Percentiles rank a stretch among this genome's conserved stretches.
These are phyloP conservation scores for Drosophila kikkawai DNA, from an alignment of 1,140 invertebrate species.

Conservation along the genomic window DNA sequence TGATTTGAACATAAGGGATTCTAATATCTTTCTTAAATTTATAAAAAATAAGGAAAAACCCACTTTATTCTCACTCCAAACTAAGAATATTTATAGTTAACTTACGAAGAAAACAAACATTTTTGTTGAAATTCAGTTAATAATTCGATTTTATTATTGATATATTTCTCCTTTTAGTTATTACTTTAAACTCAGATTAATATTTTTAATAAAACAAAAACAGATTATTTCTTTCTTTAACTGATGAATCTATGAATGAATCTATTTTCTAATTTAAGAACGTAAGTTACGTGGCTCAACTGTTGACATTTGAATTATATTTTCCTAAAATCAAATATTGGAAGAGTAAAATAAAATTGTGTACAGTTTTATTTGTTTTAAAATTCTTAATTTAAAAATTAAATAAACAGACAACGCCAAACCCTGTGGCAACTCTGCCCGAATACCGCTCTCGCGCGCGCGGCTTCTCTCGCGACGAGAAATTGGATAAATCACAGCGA, in stretches of 20 bases:
- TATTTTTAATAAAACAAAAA: neutral
- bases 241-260: neutral
- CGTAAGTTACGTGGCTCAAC: neutral
- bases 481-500: constrained; percentile 44
- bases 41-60: no score
- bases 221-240: neutral
- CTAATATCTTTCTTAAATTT: no score
- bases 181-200: neutral
- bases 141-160: neutral
- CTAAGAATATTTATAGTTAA: neutral
- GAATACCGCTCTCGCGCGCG: constrained; percentile 21
- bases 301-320: neutral
- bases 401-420: neutral
- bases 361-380: no score
- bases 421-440: constrained; percentile 52
- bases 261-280: neutral
- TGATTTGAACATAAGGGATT: neutral
- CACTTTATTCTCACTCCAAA: no score
- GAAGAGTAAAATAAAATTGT: neutral
- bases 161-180: neutral
- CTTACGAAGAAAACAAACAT: neutral
- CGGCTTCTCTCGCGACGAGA: constrained; percentile 22
- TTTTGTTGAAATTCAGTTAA: neutral
- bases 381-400: neutral
- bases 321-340: neutral